Evolutionary conservation across 2,888 invertebrate genomes (phyloP).

Genomic region (Salticus scenicus): DNA sequence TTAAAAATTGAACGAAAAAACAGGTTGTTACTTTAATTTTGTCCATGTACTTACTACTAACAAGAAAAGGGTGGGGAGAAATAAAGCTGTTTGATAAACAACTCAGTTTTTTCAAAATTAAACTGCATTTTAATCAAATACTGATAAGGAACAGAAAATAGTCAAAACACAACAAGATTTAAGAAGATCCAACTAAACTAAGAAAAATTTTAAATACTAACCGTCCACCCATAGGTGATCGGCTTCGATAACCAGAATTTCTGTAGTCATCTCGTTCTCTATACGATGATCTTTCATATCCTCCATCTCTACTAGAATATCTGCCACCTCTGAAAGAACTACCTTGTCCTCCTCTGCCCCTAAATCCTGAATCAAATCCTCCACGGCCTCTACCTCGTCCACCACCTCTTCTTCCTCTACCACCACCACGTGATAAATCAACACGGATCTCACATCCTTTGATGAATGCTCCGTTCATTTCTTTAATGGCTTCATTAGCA

Average conservation of each 20-base stretch:
- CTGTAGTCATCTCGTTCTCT: constrained; percentile 75
- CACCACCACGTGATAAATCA: constrained; percentile 46
- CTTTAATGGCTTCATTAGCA: constrained; percentile 91
- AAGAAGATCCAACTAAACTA: no score
- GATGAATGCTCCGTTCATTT: constrained; percentile 84
- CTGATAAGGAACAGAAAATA: no score
- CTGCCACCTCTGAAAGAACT: constrained; percentile 75
- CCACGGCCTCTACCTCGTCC: constrained; percentile 31
- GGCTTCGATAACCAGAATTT: constrained; percentile 66
- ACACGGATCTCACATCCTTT: constrained; percentile 65
- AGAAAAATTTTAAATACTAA: no score
- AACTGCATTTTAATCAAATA: no score
- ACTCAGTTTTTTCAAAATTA: no score
- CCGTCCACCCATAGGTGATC: constrained; percentile 69
- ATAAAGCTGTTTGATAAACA: no score
- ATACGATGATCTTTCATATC: constrained; percentile 75
- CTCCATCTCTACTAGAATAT: constrained; percentile 74
- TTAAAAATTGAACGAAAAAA: no score
- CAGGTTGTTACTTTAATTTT: no score
- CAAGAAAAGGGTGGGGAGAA: no score
- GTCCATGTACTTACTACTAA: no score
- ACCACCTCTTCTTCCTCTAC: not conserved
- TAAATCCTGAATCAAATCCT: constrained; percentile 15
- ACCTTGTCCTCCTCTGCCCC: not conserved
- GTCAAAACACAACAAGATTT: no score